These are phyloP conservation scores for Cydia fagiglandana DNA, from an alignment of 1,140 invertebrate genomes.

Conservation along the genomic window DNA sequence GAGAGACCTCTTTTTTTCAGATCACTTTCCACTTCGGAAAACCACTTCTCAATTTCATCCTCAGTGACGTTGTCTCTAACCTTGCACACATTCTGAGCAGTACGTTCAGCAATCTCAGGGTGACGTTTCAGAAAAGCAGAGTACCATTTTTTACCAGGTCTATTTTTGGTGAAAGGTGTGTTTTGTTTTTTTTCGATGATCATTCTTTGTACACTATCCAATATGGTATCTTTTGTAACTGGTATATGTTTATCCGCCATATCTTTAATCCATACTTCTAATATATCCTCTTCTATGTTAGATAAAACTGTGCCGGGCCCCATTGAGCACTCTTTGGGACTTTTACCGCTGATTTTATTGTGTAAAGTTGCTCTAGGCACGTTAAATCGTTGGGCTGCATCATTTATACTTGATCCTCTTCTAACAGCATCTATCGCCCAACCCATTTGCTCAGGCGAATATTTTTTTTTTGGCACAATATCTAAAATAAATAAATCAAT, in stretches of 20 bases:
- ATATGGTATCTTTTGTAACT: not conserved
- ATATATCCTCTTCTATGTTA: not conserved
- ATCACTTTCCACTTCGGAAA: conserved; percentile 8
- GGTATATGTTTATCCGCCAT: not conserved
- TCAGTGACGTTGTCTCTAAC: conserved; percentile 26
- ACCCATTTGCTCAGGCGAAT: no score
- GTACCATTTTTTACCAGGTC: not conserved
- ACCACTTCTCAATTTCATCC: conserved; percentile 15
- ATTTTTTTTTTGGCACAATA: no score
- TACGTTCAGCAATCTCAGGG: not conserved
- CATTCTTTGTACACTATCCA: not conserved
- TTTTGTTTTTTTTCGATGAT: not conserved
- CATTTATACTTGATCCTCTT: no score
- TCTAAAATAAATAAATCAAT: no score
- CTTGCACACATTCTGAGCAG: not conserved
- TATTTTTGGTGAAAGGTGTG: not conserved
- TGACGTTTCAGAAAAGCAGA: not conserved
- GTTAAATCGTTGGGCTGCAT: no score
- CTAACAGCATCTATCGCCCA: no score
- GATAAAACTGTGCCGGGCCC: not conserved
- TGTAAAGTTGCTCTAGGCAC: no score
- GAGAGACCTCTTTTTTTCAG: not conserved
- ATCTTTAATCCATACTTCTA: not conserved
- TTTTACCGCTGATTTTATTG: no score
- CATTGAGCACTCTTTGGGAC: not conserved